Base-by-base conservation (phyloP, 2,113 vertebrate species). In the Alethe castanea region DNA sequence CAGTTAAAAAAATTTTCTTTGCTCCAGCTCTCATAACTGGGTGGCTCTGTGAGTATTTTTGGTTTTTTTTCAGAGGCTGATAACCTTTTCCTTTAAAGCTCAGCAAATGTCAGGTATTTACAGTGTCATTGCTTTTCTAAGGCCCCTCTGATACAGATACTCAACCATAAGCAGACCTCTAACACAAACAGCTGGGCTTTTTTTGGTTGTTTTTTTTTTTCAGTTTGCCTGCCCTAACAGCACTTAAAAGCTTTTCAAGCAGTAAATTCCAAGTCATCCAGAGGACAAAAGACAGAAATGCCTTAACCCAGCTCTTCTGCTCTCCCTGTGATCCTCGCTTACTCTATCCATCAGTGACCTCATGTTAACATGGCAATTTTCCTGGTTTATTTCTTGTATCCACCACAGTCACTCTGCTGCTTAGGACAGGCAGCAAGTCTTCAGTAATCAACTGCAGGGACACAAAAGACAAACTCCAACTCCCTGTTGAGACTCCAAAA, bases 61-160 rank as follows among this genome's bases (percentile, higher is more conserved):
- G 22, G 8, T 0, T 14, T 44, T 70, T 88, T 59, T n/a, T 42
- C 76, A 81, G 38, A 83, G 19, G 59, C 36, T 62, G 86, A 83
- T 86, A 94, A 95, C 64, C 52, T 77, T 83, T 62, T 42, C 67
- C 66, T 86, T 82, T 47, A 86, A 81, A 89, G 64, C 70, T 77
- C 67, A 78, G 56, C 38, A 91, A 89, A 92, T 94, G 91, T 79
- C 66, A 90, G 71, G 66, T 91, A 93, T 90, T 93, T 73, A 91
- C 73, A 83, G 52, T 70, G 74, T 69, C 89, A 85, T 33, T 84
- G 77, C 84, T 88, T 90, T 95, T 90, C 88, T 77, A 65, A 86
- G 52, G 56, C 28, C 47, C 70, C 81, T 84, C 64, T 86, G 74
- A 83, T 86, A 91, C 28, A 78, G 79, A 93, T 66, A 83, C 62